Conservation (phyloP, 2,888 invertebrate species). For the Protophormia terraenovae region DNA sequence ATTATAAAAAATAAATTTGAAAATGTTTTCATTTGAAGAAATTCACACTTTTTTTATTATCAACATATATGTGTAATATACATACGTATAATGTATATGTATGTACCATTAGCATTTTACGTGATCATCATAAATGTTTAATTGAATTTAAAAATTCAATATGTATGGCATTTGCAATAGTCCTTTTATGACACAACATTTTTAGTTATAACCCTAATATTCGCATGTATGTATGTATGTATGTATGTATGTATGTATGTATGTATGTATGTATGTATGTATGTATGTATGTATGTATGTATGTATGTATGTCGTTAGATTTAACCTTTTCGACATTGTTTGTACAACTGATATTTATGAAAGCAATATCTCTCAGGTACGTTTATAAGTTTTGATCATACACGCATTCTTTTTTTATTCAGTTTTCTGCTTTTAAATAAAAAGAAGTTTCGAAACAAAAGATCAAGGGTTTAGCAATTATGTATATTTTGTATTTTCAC, state of each 20-base stretch:
- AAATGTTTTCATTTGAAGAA: too few species aligned
- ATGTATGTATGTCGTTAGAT: slow-evolving; percentile 21
- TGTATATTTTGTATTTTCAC: neutral
- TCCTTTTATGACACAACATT: slow-evolving; percentile 55
- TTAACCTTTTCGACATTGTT: slow-evolving; percentile 63
- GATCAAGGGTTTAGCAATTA: slow-evolving; percentile 63
- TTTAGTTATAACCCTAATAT: slow-evolving; percentile 49
- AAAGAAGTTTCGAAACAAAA: slow-evolving; percentile 59
- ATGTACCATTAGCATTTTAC: slow-evolving; percentile 56
- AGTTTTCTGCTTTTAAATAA: slow-evolving; percentile 37
- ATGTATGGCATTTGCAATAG: slow-evolving; percentile 52
- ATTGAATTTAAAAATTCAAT: slow-evolving; percentile 66
- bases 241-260: neutral
- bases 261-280: neutral
- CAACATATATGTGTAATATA: too few species aligned
- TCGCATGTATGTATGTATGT: neutral
- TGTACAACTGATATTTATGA: slow-evolving; percentile 61
- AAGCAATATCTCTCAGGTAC: slow-evolving; percentile 55
- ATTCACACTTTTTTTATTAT: too few species aligned
- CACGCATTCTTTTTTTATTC: slow-evolving; percentile 55
- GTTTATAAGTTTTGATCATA: slow-evolving; percentile 11
- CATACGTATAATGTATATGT: too few species aligned
- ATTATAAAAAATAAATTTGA: too few species aligned
- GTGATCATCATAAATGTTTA: slow-evolving; percentile 67
- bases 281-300: neutral